Percentiles rank a stretch among this genome's conserved stretches.
Evolutionary conservation across 1,140 invertebrate genomes (phyloP).

Genomic region (Listronotus oregonensis): DNA sequence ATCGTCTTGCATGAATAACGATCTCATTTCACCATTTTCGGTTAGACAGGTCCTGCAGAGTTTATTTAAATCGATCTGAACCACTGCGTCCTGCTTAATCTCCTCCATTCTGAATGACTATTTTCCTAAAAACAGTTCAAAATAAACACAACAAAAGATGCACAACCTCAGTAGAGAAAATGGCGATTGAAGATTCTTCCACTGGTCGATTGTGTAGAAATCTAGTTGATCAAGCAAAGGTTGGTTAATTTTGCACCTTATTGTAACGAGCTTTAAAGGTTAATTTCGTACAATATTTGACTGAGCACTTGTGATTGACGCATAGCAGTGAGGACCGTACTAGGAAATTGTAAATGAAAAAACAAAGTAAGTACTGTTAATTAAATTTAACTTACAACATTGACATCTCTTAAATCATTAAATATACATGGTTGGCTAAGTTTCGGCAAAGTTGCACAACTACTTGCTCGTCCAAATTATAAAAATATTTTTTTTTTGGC

Average conservation of each 20-base stretch:
- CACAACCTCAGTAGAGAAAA: constrained; percentile 50
- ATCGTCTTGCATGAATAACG: constrained; percentile 52
- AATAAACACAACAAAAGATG: constrained; percentile 48
- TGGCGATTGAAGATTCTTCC: constrained; percentile 52
- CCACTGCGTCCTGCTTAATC: constrained; percentile 44
- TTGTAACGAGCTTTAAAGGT: constrained; percentile 13
- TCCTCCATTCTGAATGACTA: constrained; percentile 41
- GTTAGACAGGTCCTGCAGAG: constrained; percentile 56
- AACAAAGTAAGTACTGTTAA: too few relatives aligned
- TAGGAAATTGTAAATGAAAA: not conserved
- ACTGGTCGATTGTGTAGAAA: constrained; percentile 54
- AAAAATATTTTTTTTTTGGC: too few relatives aligned
- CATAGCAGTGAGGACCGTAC: constrained; percentile 6
- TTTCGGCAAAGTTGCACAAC: too few relatives aligned
- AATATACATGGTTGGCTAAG: too few relatives aligned
- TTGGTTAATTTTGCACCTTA: constrained; percentile 8
- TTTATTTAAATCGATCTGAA: constrained; percentile 53
- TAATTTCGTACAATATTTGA: constrained; percentile 30
- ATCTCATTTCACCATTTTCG: constrained; percentile 56
- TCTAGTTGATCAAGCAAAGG: constrained; percentile 31
- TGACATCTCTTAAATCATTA: too few relatives aligned
- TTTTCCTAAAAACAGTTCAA: constrained; percentile 39
- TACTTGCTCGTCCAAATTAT: too few relatives aligned
- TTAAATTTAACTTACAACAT: too few relatives aligned
- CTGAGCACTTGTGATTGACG: constrained; percentile 27